phyloP scores from a whole-genome alignment of 2,797 vertebrate genomes.

The Aeoliscus strigatus region DNA sequence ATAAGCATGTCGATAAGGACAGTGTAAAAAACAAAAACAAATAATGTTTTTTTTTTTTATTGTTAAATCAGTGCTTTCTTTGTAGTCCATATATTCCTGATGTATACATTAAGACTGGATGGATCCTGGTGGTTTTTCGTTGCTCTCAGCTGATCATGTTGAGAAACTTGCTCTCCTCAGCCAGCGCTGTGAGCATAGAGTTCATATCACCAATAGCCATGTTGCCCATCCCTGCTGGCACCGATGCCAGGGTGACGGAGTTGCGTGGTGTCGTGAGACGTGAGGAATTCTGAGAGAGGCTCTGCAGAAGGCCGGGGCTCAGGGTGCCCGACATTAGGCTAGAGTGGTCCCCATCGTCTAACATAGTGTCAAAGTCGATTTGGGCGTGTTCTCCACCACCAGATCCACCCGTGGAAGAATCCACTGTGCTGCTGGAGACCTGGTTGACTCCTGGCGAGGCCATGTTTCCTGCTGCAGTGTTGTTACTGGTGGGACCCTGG shows the following conservation, averaged over 20 bases:
- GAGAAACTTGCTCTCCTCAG: slow-evolving; percentile 95
- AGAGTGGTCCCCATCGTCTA: slow-evolving; percentile 95
- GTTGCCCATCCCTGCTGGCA: slow-evolving; percentile 91
- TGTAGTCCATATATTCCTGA: slow-evolving; percentile 52
- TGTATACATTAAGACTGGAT: slow-evolving; percentile 40
- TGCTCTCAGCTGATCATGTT: slow-evolving; percentile 90
- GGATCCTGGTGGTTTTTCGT: slow-evolving; percentile 29
- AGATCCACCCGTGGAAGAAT: slow-evolving; percentile 74
- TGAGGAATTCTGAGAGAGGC: slow-evolving; percentile 94
- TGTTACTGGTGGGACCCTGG: slow-evolving; percentile 56
- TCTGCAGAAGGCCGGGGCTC: slow-evolving; percentile 93
- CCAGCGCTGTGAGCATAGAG: slow-evolving; percentile 96
- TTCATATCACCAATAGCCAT: slow-evolving; percentile 99
- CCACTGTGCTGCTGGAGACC: slow-evolving; percentile 94
- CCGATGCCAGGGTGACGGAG: slow-evolving; percentile 87
- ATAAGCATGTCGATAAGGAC: slow-evolving; percentile 44
- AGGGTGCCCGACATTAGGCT: slow-evolving; percentile 94
- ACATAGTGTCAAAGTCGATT: slow-evolving; percentile 95
- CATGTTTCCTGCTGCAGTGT: slow-evolving; percentile 70
- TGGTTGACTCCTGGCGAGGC: slow-evolving; percentile 90
- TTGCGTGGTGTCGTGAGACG: slow-evolving; percentile 96
- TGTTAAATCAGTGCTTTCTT: slow-evolving; percentile 71
- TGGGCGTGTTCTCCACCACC: slow-evolving; percentile 79
- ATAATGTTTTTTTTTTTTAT: slow-evolving; percentile 47
- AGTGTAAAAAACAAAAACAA: slow-evolving; percentile 14